Evolutionary conservation across 1,140 invertebrate species (phyloP), one percentile per base, ranked within the genome.

Genomic region (Pseudomyrmex sp.): DNA sequence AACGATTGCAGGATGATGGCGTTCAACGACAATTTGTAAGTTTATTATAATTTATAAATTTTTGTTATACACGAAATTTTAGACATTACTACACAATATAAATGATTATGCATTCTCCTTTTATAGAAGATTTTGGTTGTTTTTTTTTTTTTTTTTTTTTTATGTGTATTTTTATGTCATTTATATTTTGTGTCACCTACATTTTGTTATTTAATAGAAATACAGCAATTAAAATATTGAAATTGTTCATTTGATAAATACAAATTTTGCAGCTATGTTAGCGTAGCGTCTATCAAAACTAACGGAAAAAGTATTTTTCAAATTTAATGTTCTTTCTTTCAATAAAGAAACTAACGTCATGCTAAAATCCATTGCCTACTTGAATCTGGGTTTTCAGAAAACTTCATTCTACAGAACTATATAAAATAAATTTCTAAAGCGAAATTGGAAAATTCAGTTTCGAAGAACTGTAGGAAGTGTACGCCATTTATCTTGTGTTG

Each of bases 21-120:
- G 58, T 23, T 61, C 20, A 20, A 12, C 58, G 18, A 61, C 58
- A 61, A 61, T 61, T 61, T 10, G 58, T 61, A 23, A 61, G 58
- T 61, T 7, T 61, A 23, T 61, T 26, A 23, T 23, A 10, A 61
- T 56, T 56, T 56, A 13, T 23, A 26, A 61, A 20, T 61, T 23
- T 7, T 20, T 9, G 9, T 0, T 8, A 58, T n/a, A 20, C 13
- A 58, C 7, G 18, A 15, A 15, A 18, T 58, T 15, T 20, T 58
- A n/a, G 13, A n/a, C 7, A 18, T 8, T 58, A 3, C 8, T 58
- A 58, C 13, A 58, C n/a, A 58, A 58, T 26, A 26, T 2, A 26
- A 26, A 3, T 18, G 56, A 58, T 54, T 54, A 54, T 12, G 9
- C 50, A 58, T 58, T 58, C 7, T 15, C 20, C 7, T 58, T 15